phyloP scores from a whole-genome alignment of 1,140 invertebrate genomes.

The Psilanteris sp. region DNA sequence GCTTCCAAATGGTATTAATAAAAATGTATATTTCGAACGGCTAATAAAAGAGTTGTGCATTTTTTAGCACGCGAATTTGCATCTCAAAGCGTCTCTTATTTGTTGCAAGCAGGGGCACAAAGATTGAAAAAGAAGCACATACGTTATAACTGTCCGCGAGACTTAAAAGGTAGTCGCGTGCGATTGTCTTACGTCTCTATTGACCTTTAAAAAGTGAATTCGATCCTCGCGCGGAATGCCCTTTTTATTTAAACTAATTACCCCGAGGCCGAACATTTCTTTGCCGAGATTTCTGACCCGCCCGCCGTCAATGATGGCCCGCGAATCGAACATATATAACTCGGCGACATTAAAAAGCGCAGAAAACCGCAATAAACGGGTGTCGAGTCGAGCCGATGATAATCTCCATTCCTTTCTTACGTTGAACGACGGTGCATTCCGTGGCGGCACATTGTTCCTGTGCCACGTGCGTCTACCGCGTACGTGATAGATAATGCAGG shows the following conservation, averaged over 20 bases:
- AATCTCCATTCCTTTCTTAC: conserved; percentile 58
- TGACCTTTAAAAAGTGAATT: conserved; percentile 6
- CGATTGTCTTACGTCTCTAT: too few relatives aligned
- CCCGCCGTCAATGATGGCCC: conserved; percentile 20
- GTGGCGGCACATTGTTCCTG: conserved; percentile 52
- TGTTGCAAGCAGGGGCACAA: too few relatives aligned
- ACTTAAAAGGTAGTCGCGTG: too few relatives aligned
- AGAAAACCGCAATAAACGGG: conserved; percentile 53
- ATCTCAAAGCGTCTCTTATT: too few relatives aligned
- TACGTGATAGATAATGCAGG: conserved; percentile 57
- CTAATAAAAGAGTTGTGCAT: too few relatives aligned
- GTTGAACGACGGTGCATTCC: conserved; percentile 50
- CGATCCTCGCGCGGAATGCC: conserved; percentile 12
- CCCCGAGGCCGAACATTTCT: conserved; percentile 7
- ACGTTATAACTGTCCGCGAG: too few relatives aligned
- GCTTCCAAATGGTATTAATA: too few relatives aligned
- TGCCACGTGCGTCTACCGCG: conserved; percentile 58
- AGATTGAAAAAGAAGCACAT: too few relatives aligned
- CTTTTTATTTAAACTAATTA: conserved; percentile 47
- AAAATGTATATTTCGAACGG: too few relatives aligned
- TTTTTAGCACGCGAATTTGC: too few relatives aligned
- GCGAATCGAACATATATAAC: conserved; percentile 49
- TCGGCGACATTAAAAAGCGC: conserved; percentile 48
- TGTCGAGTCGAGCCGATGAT: conserved; percentile 41
- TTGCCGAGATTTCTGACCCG: conserved; percentile 26